Base-by-base conservation (phyloP, 2,797 vertebrate genomes). In the Limnodromus scolopaceus region DNA sequence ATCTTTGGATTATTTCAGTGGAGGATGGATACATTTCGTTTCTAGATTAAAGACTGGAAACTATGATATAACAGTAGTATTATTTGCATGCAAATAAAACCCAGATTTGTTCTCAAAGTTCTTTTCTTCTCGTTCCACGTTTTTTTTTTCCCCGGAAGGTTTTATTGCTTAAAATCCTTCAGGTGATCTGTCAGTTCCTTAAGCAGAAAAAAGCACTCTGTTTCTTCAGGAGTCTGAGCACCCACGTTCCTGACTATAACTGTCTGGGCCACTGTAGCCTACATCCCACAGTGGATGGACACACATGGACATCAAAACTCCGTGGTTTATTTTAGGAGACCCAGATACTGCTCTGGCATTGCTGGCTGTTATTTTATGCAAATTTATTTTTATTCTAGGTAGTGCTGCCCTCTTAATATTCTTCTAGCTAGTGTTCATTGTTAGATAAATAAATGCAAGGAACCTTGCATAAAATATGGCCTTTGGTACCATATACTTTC, bases 81-180 rank as follows among this genome's bases (percentile, higher is more conserved):
- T 69, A 69, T 22, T 38, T 71, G 10, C 28, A 80, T 25, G 23
- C 10, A 89, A 64, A 95, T 64, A 83, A 71, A 87, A 78, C 49
- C 13, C 64, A 60, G 25, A 69, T 78, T 58, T 85, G 13, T 65
- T 27, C 36, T 71, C 38, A 72, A 72, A 69, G 19, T 82, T 55
- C 5, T 66, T 64, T 87, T 79, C 19, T 72, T 72, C 17, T 20
- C 54, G 14, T 39, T 91, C 32, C 13, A 14, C 4, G 7, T 41
- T 18, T 38, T 34, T 5, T 19, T 20, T 27, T 3, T 2, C 12
- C 4, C 11, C 2, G 3, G 8, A 36, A 72, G 5, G 2, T 72
- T 84, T 81, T 36, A 39, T n/a, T 69, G 13, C 19, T 86, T 79
- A 55, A 84, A 64, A 72, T 55, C 17, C 49, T 79, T 36, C 20